Conservation (phyloP, 2,113 vertebrate genomes). For the Paratilapia polleni region DNA sequence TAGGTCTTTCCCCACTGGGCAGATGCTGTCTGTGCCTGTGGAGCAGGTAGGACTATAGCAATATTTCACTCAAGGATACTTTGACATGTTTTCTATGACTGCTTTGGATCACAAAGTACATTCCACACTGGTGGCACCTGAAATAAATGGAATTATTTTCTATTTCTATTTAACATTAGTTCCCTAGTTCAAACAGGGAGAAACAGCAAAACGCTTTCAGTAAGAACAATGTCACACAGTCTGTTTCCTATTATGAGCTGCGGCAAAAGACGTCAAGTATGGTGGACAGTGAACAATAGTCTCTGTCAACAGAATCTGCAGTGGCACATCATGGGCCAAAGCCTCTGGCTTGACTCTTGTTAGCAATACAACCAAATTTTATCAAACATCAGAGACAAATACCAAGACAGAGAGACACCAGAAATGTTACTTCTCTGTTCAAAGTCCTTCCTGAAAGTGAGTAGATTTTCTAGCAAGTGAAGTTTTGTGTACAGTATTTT, state of each 20-base stretch:
- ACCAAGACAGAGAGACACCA: not conserved
- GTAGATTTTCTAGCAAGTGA: not conserved
- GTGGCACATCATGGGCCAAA: not conserved
- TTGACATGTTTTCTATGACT: constrained; percentile 23
- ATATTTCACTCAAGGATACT: not conserved
- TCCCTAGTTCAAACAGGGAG: constrained; percentile 28
- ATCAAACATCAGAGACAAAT: not conserved
- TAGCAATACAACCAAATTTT: not conserved
- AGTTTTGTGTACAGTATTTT: not conserved
- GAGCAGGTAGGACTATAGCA: not conserved
- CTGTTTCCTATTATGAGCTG: constrained; percentile 13
- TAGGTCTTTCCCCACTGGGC: not conserved
- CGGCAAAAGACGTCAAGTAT: constrained; percentile 15
- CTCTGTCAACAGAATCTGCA: not conserved
- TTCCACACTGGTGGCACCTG: constrained; percentile 20
- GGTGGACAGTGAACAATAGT: constrained; percentile 11
- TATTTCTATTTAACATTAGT: constrained; percentile 48
- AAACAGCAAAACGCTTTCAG: not conserved
- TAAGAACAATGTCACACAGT: constrained; percentile 12
- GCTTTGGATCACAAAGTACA: constrained; percentile 21
- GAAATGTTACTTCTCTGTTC: not conserved
- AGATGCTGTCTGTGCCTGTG: not conserved
- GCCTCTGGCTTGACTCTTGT: not conserved
- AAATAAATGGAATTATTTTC: constrained; percentile 39
- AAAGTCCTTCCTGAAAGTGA: not conserved